Conservation (phyloP, 2,113 vertebrate genomes). For the Empidonax alnorum region DNA sequence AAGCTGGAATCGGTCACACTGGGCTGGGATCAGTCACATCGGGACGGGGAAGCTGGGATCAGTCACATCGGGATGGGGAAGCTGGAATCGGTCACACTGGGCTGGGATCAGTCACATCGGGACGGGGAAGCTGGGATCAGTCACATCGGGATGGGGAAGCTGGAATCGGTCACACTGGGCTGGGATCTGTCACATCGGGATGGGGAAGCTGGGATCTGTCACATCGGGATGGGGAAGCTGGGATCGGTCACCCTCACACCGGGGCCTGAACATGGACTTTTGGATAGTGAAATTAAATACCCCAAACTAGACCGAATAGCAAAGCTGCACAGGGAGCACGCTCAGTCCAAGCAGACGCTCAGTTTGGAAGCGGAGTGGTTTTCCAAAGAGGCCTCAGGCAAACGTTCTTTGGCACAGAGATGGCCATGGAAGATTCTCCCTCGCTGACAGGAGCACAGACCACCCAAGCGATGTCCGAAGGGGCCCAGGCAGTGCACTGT, state of each 20-base stretch:
- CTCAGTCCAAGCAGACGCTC: not conserved
- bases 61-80: too few relatives aligned
- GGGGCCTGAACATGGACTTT: not conserved
- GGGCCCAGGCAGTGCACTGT: not conserved
- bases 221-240: not conserved
- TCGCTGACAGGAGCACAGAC: fast-evolving
- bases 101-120: too few relatives aligned
- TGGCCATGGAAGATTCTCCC: not conserved
- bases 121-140: too few relatives aligned
- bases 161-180: not conserved
- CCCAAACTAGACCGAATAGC: not conserved
- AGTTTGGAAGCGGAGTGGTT: not conserved
- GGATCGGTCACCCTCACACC: not conserved
- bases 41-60: too few relatives aligned
- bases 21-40: not conserved
- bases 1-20: not conserved
- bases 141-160: too few relatives aligned
- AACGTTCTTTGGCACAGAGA: too few relatives aligned
- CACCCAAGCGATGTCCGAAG: fast-evolving
- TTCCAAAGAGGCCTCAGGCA: not conserved
- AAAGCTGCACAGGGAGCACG: not conserved
- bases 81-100: too few relatives aligned
- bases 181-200: too few relatives aligned
- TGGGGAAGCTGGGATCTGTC: too few relatives aligned
- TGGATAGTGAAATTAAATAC: not conserved